Conservation (phyloP, 1,140 invertebrate species). For the Coptotermes formosanus region DNA sequence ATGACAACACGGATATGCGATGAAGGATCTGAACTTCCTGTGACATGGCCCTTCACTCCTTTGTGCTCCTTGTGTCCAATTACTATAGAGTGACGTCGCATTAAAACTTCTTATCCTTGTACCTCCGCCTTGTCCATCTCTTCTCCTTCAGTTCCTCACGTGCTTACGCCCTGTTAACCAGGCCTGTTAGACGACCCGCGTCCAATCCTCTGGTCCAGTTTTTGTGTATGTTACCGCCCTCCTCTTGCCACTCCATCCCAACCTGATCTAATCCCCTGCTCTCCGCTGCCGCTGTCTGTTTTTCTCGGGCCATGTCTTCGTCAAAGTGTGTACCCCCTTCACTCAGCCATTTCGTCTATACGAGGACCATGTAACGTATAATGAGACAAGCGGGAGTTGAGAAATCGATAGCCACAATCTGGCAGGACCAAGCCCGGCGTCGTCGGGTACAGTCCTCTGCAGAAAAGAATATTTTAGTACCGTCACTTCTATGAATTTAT, state of each 20-base stretch:
- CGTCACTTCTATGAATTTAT: not conserved
- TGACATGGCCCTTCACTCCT: too few relatives aligned
- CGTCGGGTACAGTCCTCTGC: not conserved
- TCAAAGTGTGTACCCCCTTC: not conserved
- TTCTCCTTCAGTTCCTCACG: not conserved
- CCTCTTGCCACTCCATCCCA: not conserved
- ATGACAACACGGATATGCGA: too few relatives aligned
- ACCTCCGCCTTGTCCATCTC: not conserved
- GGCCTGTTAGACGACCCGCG: not conserved
- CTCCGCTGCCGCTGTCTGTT: not conserved
- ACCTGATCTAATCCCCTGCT: not conserved
- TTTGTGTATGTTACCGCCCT: not conserved
- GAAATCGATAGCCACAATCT: slow-evolving; percentile 24
- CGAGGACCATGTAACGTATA: slow-evolving; percentile 23
- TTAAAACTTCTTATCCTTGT: not conserved
- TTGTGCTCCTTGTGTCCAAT: too few relatives aligned
- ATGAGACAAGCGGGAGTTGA: slow-evolving; percentile 20
- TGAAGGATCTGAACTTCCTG: too few relatives aligned
- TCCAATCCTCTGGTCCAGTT: not conserved
- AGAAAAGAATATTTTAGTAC: slow-evolving; percentile 14
- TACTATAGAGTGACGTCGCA: too few relatives aligned
- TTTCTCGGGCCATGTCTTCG: slow-evolving; percentile 7
- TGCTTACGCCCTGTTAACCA: not conserved
- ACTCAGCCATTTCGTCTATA: not conserved
- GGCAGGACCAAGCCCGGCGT: slow-evolving; percentile 6